Percentiles rank a stretch among this genome's conserved stretches.
Conservation (phyloP, 2,113 vertebrate species). For the Corythornis cristatus region DNA sequence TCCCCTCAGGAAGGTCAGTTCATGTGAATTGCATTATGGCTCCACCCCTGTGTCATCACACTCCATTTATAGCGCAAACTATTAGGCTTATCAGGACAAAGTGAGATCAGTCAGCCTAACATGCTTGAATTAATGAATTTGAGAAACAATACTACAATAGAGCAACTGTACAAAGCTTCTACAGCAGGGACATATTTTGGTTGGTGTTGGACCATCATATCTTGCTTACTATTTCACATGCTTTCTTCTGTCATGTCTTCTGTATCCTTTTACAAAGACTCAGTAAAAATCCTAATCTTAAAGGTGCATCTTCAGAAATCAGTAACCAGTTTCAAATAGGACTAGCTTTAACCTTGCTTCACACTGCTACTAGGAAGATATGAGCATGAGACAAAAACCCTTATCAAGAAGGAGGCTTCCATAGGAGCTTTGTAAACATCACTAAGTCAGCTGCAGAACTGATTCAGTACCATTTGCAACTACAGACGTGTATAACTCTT, state of each 20-base stretch:
- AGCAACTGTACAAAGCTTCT: not conserved
- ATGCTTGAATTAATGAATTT: not conserved
- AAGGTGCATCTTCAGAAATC: not conserved
- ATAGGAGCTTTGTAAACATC: not conserved
- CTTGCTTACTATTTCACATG: not conserved
- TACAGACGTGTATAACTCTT: not conserved
- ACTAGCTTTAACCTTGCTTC: not conserved
- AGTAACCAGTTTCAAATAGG: not conserved
- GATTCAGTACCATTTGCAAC: not conserved
- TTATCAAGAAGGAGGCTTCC: rapidly evolving
- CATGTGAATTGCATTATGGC: not conserved
- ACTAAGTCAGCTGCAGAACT: not conserved
- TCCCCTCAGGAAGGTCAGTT: not conserved
- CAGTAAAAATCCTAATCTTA: not conserved
- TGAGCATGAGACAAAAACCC: not conserved
- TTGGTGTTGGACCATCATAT: not conserved
- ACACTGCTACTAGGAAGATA: not conserved
- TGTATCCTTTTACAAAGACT: not conserved
- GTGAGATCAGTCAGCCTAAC: not conserved
- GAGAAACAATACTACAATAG: not conserved
- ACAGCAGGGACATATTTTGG: not conserved
- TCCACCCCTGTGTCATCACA: not conserved
- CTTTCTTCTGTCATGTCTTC: not conserved
- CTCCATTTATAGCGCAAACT: not conserved
- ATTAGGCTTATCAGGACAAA: not conserved